These are phyloP conservation scores for Tricholaema leucomelas DNA, from an alignment of 2,113 vertebrate genomes.

Conservation along the genomic window DNA sequence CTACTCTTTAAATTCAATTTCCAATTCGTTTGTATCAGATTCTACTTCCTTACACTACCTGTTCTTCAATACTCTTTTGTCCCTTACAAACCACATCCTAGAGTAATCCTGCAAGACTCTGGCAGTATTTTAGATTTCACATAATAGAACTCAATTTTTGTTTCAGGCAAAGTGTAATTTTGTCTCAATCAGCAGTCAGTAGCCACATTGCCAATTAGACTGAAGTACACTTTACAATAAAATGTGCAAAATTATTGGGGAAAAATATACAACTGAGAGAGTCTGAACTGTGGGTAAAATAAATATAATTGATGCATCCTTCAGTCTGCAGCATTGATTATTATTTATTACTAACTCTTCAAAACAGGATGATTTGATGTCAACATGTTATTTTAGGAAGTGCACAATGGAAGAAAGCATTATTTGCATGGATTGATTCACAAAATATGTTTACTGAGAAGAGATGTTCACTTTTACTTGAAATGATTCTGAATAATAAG, in stretches of 20 bases:
- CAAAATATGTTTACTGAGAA: conserved; percentile 67
- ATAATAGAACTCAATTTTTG: conserved; percentile 63
- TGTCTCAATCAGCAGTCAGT: conserved; percentile 50
- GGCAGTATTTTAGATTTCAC: conserved; percentile 53
- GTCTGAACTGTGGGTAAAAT: conserved; percentile 52
- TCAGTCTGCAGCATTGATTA: conserved; percentile 68
- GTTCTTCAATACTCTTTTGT: conserved; percentile 35
- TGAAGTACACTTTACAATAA: conserved; percentile 59
- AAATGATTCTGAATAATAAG: conserved; percentile 67
- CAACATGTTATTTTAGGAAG: conserved; percentile 68
- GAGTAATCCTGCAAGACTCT: conserved; percentile 6
- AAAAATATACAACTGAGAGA: conserved; percentile 37
- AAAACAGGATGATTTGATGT: conserved; percentile 66
- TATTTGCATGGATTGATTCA: conserved; percentile 64
- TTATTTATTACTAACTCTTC: conserved; percentile 73
- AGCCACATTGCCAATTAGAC: conserved; percentile 65
- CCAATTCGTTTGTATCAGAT: neutral
- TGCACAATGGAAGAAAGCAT: conserved; percentile 40
- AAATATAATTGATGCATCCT: conserved; percentile 65
- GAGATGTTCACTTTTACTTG: conserved; percentile 52
- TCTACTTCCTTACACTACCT: conserved; percentile 5
- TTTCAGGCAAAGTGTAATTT: conserved; percentile 68
- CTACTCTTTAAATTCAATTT: neutral
- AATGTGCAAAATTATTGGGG: conserved; percentile 49
- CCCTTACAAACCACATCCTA: neutral